A percentile compares a stretch with the other conserved stretches of the same genome.
Evolutionary conservation across 2,113 vertebrate species (phyloP).

Genomic region (Leptocoma aspasia): DNA sequence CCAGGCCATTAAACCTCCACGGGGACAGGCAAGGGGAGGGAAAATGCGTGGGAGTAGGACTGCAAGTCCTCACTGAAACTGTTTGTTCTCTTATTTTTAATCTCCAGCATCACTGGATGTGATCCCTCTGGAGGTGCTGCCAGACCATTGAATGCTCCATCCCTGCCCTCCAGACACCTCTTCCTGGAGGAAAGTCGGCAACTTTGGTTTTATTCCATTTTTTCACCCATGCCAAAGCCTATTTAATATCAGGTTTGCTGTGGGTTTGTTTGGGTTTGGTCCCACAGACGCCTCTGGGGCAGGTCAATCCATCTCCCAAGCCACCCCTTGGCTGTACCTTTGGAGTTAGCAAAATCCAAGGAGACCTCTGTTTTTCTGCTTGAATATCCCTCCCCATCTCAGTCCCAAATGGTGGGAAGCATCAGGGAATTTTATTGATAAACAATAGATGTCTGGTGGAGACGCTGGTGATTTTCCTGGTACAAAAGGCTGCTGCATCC

Average conservation of each 20-base stretch:
- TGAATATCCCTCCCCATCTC: neutral
- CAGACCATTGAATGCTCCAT: neutral
- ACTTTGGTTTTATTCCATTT: neutral
- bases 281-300: neutral
- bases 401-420: neutral
- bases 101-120: neutral
- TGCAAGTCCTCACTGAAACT: neutral
- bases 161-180: neutral
- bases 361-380: neutral
- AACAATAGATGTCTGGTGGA: constrained; percentile 26
- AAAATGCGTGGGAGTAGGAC: neutral
- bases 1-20: neutral
- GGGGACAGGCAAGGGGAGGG: neutral
- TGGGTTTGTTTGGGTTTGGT: neutral
- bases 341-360: neutral
- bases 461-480: neutral
- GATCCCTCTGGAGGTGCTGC: neutral
- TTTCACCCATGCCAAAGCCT: neutral
- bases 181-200: neutral
- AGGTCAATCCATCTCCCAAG: neutral
- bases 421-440: neutral
- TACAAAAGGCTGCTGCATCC: constrained; percentile 2
- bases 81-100: neutral
- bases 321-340: neutral
- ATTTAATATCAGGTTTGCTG: neutral